A percentile compares a stretch with the other conserved stretches of the same genome.
phyloP scores from a whole-genome alignment of 2,797 vertebrate genomes.

The Potorous gilbertii region DNA sequence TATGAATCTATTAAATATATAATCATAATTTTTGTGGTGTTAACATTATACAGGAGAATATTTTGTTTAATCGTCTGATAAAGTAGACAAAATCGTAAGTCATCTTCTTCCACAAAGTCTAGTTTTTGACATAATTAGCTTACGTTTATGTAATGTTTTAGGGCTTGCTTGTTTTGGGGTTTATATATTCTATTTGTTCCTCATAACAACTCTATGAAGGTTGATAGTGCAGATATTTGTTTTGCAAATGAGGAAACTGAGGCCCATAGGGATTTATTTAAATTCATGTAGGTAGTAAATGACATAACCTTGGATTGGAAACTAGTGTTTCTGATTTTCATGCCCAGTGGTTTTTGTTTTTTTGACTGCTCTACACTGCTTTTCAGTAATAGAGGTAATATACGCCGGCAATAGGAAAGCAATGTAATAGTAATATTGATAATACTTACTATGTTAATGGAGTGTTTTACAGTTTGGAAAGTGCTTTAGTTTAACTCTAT shows the following conservation, averaged over 20 bases:
- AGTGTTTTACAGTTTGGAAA: background rate
- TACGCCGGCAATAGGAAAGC: background rate
- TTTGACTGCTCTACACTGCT: background rate
- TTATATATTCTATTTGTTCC: background rate
- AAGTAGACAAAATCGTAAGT: background rate
- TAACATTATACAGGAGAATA: background rate
- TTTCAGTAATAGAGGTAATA: background rate
- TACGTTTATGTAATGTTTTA: background rate
- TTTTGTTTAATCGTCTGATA: background rate
- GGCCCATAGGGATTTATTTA: background rate
- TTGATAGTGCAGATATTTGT: background rate
- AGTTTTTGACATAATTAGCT: background rate
- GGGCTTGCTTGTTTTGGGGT: background rate
- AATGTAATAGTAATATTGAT: background rate
- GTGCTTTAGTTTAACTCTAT: background rate
- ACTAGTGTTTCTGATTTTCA: background rate
- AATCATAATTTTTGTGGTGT: background rate
- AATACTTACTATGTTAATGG: background rate
- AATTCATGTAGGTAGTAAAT: background rate
- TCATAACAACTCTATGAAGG: background rate
- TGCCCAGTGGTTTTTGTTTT: background rate
- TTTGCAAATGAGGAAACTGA: background rate
- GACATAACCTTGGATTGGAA: background rate
- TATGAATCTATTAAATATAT: constrained; percentile 5
- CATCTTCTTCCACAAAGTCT: background rate